Base-by-base conservation (phyloP, 2,113 vertebrate species). In the Gopherus evgoodei region DNA sequence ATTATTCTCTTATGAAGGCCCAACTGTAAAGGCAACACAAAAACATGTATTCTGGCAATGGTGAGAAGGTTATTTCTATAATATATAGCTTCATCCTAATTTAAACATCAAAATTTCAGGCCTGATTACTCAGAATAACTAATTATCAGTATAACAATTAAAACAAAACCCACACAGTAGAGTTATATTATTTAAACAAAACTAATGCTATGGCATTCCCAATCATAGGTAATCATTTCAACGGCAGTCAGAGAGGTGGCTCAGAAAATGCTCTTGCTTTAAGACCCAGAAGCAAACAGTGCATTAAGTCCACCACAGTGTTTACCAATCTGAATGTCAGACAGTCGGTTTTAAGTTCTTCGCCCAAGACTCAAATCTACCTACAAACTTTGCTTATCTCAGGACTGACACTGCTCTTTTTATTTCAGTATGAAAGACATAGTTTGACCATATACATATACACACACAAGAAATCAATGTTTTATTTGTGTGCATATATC, bases 81-180 rank as follows among this genome's bases (percentile, higher is more conserved):
- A 87, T 90, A 84, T 9, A 97, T 4, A 90, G 2, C 76, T 96
- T 94, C 93, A 93, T 80, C 35, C n/a, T 94, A 95, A 69, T 81
- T 93, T 91, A 94, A 92, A 88, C 79, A 80, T 86, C 81, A 95
- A 86, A 89, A 91, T 92, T 97, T 88, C 56, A 95, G 96, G 57
- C n/a, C 80, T 94, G 42, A 49, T 87, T 96, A 91, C 78, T 95
- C 24, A 95, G 87, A 21, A 50, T 75, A 96, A 85, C 49, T 95
- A 79, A 81, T 96, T 91, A 91, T 84, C 53, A 96, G 27, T 88
- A 83, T 24, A 79, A 16, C 7, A 38, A 86, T 4, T 91, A 24
- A 91, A 88, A 94, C 84, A 93, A 97, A 96, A 88, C 83, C 10
- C 86, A 96, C 83, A 93, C 35, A 57, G 5, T 38, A 96, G 59